Evolutionary conservation across 2,797 vertebrate species (phyloP), one percentile per base, ranked within the genome.

Genomic region (Danio jaintianensis): DNA sequence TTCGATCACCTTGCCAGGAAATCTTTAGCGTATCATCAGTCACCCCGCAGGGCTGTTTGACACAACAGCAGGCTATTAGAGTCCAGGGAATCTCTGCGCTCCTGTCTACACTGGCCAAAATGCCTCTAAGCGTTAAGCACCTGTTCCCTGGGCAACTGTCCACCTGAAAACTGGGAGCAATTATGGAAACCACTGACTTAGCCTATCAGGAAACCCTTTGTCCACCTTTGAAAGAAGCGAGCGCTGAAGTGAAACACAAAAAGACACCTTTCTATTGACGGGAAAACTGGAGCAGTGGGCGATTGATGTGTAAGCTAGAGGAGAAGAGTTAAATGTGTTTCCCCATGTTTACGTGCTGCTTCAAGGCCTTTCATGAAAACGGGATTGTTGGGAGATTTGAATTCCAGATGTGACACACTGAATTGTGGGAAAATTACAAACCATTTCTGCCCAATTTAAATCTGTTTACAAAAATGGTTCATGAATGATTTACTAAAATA

Each of bases 1-100:
- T 86, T 91, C 69, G 78, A 90, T 91, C 86, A 87, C 82, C 86
- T 87, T 90, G 87, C 91, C 88, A 88, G 86, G 83, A 89, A 90
- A 88, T 87, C 84, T 87, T 88, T 86, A 85, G 77, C 77, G 61
- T 84, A 86, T 91, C 90, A 92, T 93, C 87, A 87, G 81, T 91
- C 91, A 88, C 63, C 58, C 74, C 78, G 67, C 81, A 67, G 76
- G 72, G 78, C 52, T 78, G 84, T 84, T 83, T 82, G 85, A 83
- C 58, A 79, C 64, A 81, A 80, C 83, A 82, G 84, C 74, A 84
- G 73, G 70, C 81, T 80, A 82, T 86, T 83, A 82, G 59, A 81
- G 70, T 83, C 40, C 75, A 74, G 80, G 83, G 82, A 82, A 82
- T 82, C 72, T 84, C 78, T 82, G 52, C 83, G 70, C 82, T 81